Evolutionary conservation across 2,113 vertebrate species (phyloP).

Genomic region (Panthera leo): DNA sequence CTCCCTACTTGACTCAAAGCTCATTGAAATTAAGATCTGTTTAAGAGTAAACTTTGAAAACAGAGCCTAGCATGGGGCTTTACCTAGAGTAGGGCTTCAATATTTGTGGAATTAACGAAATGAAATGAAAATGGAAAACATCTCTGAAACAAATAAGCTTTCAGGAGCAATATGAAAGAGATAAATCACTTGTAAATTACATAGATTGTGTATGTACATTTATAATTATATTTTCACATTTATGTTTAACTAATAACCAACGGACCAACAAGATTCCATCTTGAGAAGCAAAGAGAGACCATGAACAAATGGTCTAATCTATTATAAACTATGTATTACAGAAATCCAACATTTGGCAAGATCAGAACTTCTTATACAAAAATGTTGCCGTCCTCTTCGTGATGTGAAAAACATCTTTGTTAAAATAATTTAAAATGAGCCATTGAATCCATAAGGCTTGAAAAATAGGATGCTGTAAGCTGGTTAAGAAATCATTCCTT

Average conservation of each 20-base stretch:
- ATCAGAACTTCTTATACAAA: not conserved
- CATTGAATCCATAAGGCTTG: not conserved
- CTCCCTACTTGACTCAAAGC: not conserved
- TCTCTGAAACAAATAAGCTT: not conserved
- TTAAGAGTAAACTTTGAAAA: not conserved
- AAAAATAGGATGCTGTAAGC: not conserved
- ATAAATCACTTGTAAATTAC: not conserved
- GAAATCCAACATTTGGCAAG: not conserved
- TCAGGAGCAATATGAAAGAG: not conserved
- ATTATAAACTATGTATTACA: not conserved
- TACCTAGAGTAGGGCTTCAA: not conserved
- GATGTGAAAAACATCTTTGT: not conserved
- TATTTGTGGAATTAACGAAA: not conserved
- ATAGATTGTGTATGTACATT: not conserved
- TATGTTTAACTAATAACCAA: not conserved
- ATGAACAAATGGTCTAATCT: not conserved
- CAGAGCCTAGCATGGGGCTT: not conserved
- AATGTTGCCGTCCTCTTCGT: not conserved
- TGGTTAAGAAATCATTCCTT: conserved; percentile 12
- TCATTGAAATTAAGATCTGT: not conserved
- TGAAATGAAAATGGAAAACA: not conserved
- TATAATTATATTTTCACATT: not conserved
- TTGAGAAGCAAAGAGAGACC: not conserved
- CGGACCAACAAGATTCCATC: not conserved
- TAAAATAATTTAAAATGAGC: conserved; percentile 16